A percentile compares a stretch with the other conserved stretches of the same genome.
Evolutionary conservation across 2,113 vertebrate species (phyloP).

Genomic region (Carettochelys insculpta): DNA sequence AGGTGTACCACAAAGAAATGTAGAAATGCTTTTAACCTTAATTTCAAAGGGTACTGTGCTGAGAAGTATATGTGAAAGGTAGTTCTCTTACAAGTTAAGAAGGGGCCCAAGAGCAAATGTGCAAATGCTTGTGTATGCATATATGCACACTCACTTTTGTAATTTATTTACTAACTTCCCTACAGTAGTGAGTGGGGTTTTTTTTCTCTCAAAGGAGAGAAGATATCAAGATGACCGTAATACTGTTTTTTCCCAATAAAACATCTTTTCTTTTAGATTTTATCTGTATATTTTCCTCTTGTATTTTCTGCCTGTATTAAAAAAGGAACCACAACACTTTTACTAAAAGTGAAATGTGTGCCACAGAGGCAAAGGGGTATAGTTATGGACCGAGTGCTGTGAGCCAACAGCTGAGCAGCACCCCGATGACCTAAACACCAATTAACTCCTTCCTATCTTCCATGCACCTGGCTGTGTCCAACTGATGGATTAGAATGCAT

Average conservation of each 20-base stretch:
- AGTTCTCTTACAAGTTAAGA: not conserved
- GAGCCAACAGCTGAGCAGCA: not conserved
- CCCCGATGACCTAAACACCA: not conserved
- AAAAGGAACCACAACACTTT: not conserved
- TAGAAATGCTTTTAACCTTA: rapidly evolving
- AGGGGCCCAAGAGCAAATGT: not conserved
- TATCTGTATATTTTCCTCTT: not conserved
- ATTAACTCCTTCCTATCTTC: not conserved
- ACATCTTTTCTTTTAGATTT: not conserved
- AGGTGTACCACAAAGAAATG: not conserved
- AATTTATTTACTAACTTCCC: not conserved
- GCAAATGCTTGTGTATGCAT: not conserved
- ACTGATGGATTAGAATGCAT: not conserved
- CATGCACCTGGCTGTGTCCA: not conserved
- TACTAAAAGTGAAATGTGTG: not conserved
- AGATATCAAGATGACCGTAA: not conserved
- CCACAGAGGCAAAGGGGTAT: not conserved
- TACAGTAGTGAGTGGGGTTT: not conserved
- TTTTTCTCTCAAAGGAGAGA: not conserved
- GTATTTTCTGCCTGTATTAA: not conserved
- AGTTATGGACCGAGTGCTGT: not conserved
- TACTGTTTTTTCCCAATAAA: not conserved
- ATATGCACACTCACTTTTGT: not conserved
- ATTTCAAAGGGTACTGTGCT: not conserved
- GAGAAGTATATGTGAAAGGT: not conserved